Percentiles rank a stretch among this genome's conserved stretches.
phyloP scores from a whole-genome alignment of 1,140 invertebrate species.

The Homalodisca vitripennis region DNA sequence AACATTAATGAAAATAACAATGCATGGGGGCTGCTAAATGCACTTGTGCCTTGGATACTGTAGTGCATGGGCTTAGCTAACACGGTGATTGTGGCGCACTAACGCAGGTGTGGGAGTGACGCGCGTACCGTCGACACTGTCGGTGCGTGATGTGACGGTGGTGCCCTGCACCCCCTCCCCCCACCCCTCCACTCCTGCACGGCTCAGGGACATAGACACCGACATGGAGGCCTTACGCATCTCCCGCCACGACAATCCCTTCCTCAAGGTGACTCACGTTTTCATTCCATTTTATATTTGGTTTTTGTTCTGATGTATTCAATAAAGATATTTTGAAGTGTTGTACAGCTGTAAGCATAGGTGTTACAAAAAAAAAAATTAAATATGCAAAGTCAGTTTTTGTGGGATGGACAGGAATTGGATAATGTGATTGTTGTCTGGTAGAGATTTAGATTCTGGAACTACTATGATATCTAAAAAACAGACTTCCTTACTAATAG shows the following conservation, averaged over 20 bases:
- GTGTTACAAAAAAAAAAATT: no score
- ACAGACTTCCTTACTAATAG: no score
- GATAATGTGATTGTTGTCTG: no score
- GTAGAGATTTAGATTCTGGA: no score
- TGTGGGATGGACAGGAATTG: no score
- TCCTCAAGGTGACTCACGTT: slow-evolving; percentile 69
- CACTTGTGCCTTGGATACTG: neutral
- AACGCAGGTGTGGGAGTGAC: slow-evolving; percentile 36
- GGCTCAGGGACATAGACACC: slow-evolving; percentile 74
- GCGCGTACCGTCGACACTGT: slow-evolving; percentile 54
- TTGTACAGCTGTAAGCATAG: no score
- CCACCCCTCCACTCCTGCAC: slow-evolving; percentile 64
- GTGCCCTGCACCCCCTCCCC: slow-evolving; percentile 51
- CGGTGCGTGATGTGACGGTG: slow-evolving; percentile 53
- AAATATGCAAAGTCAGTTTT: no score
- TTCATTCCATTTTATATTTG: no score
- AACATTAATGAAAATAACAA: neutral
- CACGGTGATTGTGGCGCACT: neutral
- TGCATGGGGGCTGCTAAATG: neutral
- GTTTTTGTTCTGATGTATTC: no score
- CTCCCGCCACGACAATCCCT: slow-evolving; percentile 80
- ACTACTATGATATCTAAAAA: no score
- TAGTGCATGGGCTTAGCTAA: neutral
- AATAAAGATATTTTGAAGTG: no score
- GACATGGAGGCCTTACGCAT: slow-evolving; percentile 78